phyloP scores from a whole-genome alignment of 1,140 invertebrate species.

The Drosophila eugracilis region DNA sequence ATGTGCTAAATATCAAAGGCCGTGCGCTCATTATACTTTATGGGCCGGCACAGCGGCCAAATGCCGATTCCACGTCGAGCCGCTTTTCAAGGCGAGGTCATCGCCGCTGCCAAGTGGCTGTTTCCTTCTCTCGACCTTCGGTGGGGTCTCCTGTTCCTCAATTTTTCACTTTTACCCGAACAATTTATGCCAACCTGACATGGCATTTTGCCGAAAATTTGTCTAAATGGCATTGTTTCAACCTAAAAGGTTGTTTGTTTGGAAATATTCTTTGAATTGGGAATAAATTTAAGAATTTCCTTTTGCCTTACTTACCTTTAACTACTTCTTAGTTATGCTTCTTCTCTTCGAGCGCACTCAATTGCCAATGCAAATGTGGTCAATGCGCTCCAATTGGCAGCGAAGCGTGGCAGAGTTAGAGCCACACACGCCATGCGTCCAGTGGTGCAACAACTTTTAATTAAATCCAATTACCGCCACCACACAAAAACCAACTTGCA shows the following conservation, averaged over 20 bases:
- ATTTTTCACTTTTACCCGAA: constrained; percentile 26
- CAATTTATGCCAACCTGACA: constrained; percentile 51
- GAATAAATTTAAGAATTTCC: too few relatives aligned
- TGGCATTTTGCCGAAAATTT: constrained; percentile 26
- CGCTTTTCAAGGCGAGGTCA: constrained; percentile 20
- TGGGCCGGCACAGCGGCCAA: constrained; percentile 46
- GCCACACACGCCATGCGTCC: constrained; percentile 68
- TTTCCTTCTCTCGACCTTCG: constrained; percentile 39
- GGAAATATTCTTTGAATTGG: too few relatives aligned
- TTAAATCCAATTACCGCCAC: constrained; percentile 68
- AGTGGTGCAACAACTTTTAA: constrained; percentile 80
- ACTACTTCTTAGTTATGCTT: neutral
- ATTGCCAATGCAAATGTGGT: constrained; percentile 69
- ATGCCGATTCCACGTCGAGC: constrained; percentile 43
- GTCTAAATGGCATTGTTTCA: neutral
- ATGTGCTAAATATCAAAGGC: constrained; percentile 80
- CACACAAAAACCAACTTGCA: constrained; percentile 11
- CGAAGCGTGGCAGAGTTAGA: constrained; percentile 60
- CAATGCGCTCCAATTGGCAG: constrained; percentile 67
- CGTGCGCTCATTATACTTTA: constrained; percentile 77
- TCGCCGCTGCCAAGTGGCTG: constrained; percentile 1
- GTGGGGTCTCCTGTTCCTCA: constrained; percentile 10
- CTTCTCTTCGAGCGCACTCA: neutral
- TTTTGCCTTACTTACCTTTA: too few relatives aligned
- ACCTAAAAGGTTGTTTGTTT: neutral